Evolutionary conservation across 2,797 vertebrate genomes (phyloP), one percentile per base, ranked within the genome.

Genomic region (Thunnus albacares): DNA sequence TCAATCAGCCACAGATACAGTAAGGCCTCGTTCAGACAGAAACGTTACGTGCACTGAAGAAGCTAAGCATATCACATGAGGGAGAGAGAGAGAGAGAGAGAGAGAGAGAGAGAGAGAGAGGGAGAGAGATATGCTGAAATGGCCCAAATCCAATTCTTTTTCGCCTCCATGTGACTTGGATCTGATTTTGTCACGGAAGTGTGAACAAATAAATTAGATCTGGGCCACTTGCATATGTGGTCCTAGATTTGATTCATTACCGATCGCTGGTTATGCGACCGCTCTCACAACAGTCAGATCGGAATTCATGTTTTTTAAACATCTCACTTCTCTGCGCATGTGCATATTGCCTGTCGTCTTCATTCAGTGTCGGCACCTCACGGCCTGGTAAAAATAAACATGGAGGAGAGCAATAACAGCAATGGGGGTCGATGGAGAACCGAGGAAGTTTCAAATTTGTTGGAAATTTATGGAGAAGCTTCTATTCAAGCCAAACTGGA

Each of bases 1-100:
- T 63, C 62, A 63, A 55, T 35, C 55, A n/a, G 30, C 35, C 71
- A 45, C 72, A 79, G 70, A 49, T 58, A 66, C 45, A 18, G 35
- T 24, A 56, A 43, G 51, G 47, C 64, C 69, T 62, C 15, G 12
- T 60, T 58, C 69, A 26, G 30, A 68, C 18, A n/a, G 52, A 57
- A 30, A 35, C 3, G n/a, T 56, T 64, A 49, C 13, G 8, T 47
- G 35, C 9, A 20, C 41, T 24, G 59, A 75, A 3, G 24, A 77
- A 55, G n/a, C 6, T 1, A 4, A 30, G 51, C 1, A 7, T 61
- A 53, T 24, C 55, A 53, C 5, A 38, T 43, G 52, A 24, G 20
- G 12, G 4, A 22, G 56, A 59, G 41, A 57, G 11, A 43, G 55
- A 6, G 4, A 47, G 45, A 17, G 15, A 14, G 14, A 45, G 4